phyloP scores from a whole-genome alignment of 1,140 invertebrate genomes.

The Drosophila triauraria region DNA sequence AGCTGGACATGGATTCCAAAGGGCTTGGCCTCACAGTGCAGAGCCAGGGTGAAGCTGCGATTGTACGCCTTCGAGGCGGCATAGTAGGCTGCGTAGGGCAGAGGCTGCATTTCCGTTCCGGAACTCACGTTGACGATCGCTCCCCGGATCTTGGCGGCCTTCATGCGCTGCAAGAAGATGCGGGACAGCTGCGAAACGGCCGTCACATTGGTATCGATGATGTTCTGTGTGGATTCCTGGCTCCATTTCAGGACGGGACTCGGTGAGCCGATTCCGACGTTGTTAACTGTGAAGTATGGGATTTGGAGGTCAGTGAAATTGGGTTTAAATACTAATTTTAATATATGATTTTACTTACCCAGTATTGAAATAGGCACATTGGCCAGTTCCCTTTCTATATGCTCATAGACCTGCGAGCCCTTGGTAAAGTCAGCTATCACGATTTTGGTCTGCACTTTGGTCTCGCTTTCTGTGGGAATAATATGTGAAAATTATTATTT shows the following conservation, averaged over 20 bases:
- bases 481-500: not conserved
- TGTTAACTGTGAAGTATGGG: conserved; percentile 91
- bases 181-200: conserved; percentile 94
- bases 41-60: conserved; percentile 84
- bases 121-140: conserved; percentile 95
- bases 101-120: conserved; percentile 92
- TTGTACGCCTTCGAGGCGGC: conserved; percentile 91
- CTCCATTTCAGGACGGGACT: conserved; percentile 91
- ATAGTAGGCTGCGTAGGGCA: conserved; percentile 95
- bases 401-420: conserved; percentile 88
- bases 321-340: not conserved
- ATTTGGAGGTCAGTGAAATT: not conserved
- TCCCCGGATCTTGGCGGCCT: conserved; percentile 89
- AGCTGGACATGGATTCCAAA: conserved; percentile 93
- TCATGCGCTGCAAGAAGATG: conserved; percentile 92
- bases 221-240: conserved; percentile 90
- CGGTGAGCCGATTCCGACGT: conserved; percentile 93
- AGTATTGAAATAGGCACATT: conserved; percentile 91
- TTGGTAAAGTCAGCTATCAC: conserved; percentile 92
- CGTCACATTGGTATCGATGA: conserved; percentile 94
- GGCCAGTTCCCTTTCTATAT: conserved; percentile 89
- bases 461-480: conserved; percentile 67
- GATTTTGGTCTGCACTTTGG: conserved; percentile 89
- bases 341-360: conserved; percentile 86
- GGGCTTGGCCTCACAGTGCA: conserved; percentile 91